A percentile compares a stretch with the other conserved stretches of the same genome.
phyloP scores from a whole-genome alignment of 2,888 invertebrate species.

The Athrips mouffetella region DNA sequence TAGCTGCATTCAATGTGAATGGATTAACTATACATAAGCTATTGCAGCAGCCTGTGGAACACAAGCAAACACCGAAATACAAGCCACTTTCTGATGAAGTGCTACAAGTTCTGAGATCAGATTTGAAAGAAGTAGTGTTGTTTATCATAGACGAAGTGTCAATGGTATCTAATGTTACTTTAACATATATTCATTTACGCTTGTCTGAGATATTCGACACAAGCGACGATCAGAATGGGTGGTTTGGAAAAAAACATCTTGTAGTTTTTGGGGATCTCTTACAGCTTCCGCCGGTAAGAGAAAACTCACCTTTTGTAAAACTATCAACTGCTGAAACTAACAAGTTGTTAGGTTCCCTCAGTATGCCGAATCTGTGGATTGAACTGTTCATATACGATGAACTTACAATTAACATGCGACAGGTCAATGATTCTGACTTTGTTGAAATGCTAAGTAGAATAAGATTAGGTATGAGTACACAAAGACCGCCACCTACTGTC shows the following conservation, averaged over 20 bases:
- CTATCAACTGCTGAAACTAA: slow-evolving; percentile 26
- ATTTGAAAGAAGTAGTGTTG: slow-evolving; percentile 30
- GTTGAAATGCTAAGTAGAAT: slow-evolving; percentile 37
- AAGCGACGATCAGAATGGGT: slow-evolving; percentile 30
- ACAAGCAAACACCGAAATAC: slow-evolving; percentile 34
- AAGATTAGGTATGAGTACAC: slow-evolving; percentile 22
- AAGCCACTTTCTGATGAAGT: slow-evolving; percentile 30
- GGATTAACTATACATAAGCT: slow-evolving; percentile 37
- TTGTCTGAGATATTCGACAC: slow-evolving; percentile 35
- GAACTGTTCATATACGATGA: slow-evolving; percentile 29
- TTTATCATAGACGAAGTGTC: slow-evolving; percentile 36
- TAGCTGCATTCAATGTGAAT: slow-evolving; percentile 42
- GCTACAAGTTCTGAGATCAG: slow-evolving; percentile 25
- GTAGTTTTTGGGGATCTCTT: slow-evolving; percentile 39
- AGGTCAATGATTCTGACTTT: slow-evolving; percentile 26
- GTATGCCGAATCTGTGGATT: slow-evolving; percentile 29
- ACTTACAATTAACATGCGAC: slow-evolving; percentile 24
- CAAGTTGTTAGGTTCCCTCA: slow-evolving; percentile 29
- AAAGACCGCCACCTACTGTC: slow-evolving; percentile 28
- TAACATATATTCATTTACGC: slow-evolving; percentile 24
- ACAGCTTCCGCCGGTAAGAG: slow-evolving; percentile 36
- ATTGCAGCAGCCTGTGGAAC: slow-evolving; percentile 36
- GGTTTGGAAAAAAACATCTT: slow-evolving; percentile 37
- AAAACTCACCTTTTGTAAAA: slow-evolving; percentile 31
- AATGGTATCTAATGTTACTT: slow-evolving; percentile 28